Base-by-base conservation (phyloP, 2,797 vertebrate species). In the Passerculus sandwichensis region DNA sequence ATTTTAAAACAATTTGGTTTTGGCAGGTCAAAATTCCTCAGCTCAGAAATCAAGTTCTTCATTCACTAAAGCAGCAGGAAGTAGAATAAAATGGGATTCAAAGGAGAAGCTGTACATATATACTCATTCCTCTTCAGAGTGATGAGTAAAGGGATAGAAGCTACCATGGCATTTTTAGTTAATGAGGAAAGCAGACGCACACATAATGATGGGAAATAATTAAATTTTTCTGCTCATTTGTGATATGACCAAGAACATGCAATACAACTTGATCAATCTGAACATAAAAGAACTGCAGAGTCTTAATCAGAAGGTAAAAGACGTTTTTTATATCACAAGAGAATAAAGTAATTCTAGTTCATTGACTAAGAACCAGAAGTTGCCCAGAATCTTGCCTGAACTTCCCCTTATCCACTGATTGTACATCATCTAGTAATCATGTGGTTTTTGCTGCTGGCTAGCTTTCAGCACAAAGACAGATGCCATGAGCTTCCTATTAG, bases 401-500 rank as follows among this genome's bases (percentile, higher is more conserved):
- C 25, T 64, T 78, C 29, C 40, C 67, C n/a, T 69, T 50, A 36
- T 10, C 19, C n/a, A 42, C 42, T 79, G 87, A 85, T 38, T 79
- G 56, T 91, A 66, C 61, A 80, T 90, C 85, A 88, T 61, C 21
- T 69, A 40, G 60, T n/a, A 93, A 93, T 72, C 77, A 73, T 56
- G 75, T 54, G 50, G 2, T 73, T 70, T 56, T 65, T 23, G 77
- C 77, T 88, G 45, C 82, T 88, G 89, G 80, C 89, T 91, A 42
- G 48, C 89, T 83, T 91, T 89, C 69, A 73, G 75, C 12, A 6
- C 42, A 71, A 84, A 82, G 91, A 94, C 89, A 91, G 80, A 84
- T 95, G 85, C 91, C 85, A 66, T 17, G 77, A 95, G 94, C 67
- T 75, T 73, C 93, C 83, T 45, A 92, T 96, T 95, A 95, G 91